A percentile compares a stretch with the other conserved stretches of the same genome.
phyloP scores from a whole-genome alignment of 2,797 vertebrate species.

The Ficedula albicollis region DNA sequence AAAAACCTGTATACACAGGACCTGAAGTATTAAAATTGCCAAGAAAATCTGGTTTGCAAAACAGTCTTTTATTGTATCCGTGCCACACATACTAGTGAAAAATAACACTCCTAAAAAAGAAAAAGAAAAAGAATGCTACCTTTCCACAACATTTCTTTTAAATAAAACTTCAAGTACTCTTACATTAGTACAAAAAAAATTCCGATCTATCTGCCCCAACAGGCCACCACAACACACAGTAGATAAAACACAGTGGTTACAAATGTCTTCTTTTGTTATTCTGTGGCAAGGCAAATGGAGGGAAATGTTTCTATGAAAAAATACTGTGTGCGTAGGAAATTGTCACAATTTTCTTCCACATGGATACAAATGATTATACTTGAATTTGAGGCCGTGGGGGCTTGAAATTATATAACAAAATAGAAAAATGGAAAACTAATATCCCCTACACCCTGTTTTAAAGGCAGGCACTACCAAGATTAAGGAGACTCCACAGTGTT shows the following conservation, averaged over 20 bases:
- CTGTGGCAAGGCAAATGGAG: constrained; percentile 90
- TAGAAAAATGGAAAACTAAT: constrained; percentile 89
- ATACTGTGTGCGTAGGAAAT: constrained; percentile 87
- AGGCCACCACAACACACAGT: constrained; percentile 95
- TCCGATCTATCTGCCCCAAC: constrained; percentile 93
- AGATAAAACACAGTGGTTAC: constrained; percentile 98
- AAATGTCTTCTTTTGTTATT: constrained; percentile 88
- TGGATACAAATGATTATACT: constrained; percentile 88
- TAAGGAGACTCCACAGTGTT: constrained; percentile 99
- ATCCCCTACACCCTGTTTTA: constrained; percentile 99
- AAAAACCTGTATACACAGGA: not conserved
- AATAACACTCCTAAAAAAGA: constrained; percentile 97
- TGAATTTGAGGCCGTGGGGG: constrained; percentile 92
- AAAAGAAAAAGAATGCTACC: constrained; percentile 94
- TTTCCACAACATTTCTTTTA: constrained; percentile 97
- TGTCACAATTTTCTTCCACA: constrained; percentile 82
- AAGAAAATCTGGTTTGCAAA: constrained; percentile 86
- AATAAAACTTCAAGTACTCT: constrained; percentile 99
- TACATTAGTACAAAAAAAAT: constrained; percentile 98
- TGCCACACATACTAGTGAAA: constrained; percentile 99
- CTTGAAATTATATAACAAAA: constrained; percentile 93
- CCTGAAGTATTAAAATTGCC: constrained; percentile 61
- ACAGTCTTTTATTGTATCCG: constrained; percentile 99
- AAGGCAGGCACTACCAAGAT: constrained; percentile 99
- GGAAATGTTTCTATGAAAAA: constrained; percentile 88